Conservation (phyloP, 1,140 invertebrate genomes). For the Trinorchestia longiramus region DNA sequence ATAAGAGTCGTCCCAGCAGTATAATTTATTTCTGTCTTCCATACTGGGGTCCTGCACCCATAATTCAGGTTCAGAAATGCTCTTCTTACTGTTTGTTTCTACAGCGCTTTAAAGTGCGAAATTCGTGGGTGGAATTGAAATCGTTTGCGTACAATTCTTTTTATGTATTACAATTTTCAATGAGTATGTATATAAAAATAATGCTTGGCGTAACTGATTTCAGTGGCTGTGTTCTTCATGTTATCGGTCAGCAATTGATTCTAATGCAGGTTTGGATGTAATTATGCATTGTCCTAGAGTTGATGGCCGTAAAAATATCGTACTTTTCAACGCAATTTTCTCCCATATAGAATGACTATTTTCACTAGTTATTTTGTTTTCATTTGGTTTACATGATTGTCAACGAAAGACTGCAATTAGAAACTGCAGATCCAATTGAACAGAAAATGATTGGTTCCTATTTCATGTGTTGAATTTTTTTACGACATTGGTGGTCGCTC, state of each 20-base stretch:
- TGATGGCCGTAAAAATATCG: not conserved
- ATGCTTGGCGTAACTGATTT: not conserved
- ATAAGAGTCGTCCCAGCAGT: not conserved
- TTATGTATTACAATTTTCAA: not conserved
- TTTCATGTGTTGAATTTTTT: not conserved
- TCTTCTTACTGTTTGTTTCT: not conserved
- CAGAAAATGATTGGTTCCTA: no score
- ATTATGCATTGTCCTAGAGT: no score
- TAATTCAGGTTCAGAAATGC: not conserved
- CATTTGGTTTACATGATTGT: not conserved
- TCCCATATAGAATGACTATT: not conserved
- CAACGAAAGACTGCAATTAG: not conserved
- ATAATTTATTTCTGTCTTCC: not conserved
- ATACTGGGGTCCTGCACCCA: not conserved
- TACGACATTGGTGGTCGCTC: not conserved
- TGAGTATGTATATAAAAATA: not conserved
- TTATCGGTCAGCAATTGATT: no score
- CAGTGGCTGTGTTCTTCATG: no score
- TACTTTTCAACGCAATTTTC: not conserved
- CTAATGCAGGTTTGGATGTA: no score
- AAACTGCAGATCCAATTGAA: not conserved
- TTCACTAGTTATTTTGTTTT: not conserved
- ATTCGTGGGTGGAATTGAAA: not conserved
- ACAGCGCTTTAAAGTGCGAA: not conserved
- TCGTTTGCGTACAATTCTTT: not conserved